phyloP scores from a whole-genome alignment of 2,888 invertebrate species.

The Argynnis bischoffii region DNA sequence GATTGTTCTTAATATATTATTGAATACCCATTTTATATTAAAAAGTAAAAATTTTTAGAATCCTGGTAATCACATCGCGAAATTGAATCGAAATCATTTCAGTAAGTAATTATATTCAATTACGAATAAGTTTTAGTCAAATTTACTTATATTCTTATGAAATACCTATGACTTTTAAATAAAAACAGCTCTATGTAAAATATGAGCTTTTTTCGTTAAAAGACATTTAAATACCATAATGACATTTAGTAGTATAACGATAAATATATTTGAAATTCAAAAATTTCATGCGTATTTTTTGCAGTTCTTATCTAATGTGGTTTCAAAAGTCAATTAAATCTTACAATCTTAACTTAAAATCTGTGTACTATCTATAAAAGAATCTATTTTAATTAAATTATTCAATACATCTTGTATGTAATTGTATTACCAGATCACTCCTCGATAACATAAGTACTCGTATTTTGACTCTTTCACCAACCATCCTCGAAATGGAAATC shows the following conservation, averaged over 20 bases:
- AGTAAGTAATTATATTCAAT: too few species aligned
- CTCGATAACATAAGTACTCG: conserved; percentile 7
- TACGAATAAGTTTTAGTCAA: too few species aligned
- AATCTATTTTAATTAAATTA: conserved; percentile 16
- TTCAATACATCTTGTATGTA: conserved; percentile 10
- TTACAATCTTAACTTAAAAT: background rate
- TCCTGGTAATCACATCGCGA: too few species aligned
- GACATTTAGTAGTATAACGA: background rate
- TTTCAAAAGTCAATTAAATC: background rate
- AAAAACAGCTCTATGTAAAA: background rate
- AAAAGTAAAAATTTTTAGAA: too few species aligned
- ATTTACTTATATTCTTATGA: too few species aligned
- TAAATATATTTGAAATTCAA: conserved; percentile 2
- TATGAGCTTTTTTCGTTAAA: background rate
- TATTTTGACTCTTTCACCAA: background rate
- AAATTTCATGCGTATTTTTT: background rate
- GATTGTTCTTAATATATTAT: too few species aligned
- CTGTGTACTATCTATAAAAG: background rate
- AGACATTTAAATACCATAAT: background rate
- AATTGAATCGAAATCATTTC: too few species aligned
- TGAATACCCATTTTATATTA: too few species aligned
- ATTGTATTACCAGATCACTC: conserved; percentile 8
- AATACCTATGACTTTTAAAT: too few species aligned
- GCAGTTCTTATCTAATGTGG: conserved; percentile 3
- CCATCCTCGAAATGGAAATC: background rate